A percentile compares a stretch with the other conserved stretches of the same genome.
These are phyloP conservation scores for Sebastes kiyomatsui DNA, from an alignment of 2,797 vertebrate species.

Conservation along the genomic window DNA sequence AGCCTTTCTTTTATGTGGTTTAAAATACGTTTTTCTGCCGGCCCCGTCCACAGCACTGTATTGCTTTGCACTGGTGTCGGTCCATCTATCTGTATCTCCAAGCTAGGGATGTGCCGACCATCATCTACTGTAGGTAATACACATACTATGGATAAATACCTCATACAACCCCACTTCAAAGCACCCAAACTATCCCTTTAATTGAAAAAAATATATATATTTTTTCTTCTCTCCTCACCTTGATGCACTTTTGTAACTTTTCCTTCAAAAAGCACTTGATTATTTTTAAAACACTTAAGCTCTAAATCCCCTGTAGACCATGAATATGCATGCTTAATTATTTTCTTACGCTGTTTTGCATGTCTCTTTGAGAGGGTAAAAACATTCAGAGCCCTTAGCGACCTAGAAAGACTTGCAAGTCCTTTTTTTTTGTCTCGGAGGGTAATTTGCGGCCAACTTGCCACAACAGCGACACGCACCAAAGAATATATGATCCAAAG, in stretches of 20 bases:
- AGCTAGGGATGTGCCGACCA: no score
- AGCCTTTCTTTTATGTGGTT: no score
- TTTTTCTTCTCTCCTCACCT: neutral
- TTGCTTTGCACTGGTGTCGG: no score
- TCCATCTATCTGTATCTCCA: no score
- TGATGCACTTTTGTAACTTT: neutral
- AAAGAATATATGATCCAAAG: neutral
- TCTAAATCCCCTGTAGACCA: neutral
- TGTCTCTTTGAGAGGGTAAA: slow-evolving; percentile 8
- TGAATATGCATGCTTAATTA: neutral
- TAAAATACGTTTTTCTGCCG: no score
- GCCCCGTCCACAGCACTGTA: no score
- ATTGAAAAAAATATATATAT: accelerated
- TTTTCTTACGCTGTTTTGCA: slow-evolving; percentile 10
- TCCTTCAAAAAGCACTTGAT: slow-evolving; percentile 5
- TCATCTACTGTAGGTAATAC: no score
- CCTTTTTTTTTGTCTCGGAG: neutral
- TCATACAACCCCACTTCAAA: no score
- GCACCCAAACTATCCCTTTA: no score
- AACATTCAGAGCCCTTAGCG: neutral
- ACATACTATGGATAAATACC: no score
- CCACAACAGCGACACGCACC: neutral
- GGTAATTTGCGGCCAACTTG: slow-evolving; percentile 1
- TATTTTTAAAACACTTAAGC: slow-evolving; percentile 33
- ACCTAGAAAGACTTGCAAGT: neutral